Conservation (phyloP, 2,113 vertebrate genomes). For the Serilophus lunatus region DNA sequence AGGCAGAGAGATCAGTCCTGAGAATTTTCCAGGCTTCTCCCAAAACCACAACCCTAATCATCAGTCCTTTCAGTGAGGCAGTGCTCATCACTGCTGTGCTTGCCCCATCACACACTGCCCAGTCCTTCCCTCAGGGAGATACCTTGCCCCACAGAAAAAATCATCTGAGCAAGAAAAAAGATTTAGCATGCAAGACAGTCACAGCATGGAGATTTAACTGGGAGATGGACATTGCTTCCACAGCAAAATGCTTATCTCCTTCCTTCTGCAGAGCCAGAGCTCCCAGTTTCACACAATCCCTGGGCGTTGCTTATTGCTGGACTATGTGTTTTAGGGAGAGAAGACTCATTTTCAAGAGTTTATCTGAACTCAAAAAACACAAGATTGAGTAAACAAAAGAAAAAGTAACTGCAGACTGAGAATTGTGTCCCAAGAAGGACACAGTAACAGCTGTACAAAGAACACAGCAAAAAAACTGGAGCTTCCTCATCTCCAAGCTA, state of each 20-base stretch:
- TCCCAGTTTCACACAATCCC: not conserved
- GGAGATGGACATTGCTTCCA: accelerated
- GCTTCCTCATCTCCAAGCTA: not conserved
- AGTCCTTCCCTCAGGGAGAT: not conserved
- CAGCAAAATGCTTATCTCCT: not conserved
- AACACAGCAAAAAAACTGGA: not conserved
- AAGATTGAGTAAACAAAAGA: not conserved
- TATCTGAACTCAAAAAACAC: not conserved
- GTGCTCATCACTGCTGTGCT: accelerated
- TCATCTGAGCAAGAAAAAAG: not conserved
- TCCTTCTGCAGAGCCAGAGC: not conserved
- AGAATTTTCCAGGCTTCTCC: not conserved
- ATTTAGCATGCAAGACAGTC: not conserved
- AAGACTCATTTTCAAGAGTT: not conserved
- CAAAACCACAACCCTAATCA: not conserved
- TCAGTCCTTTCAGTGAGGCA: not conserved
- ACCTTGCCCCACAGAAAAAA: not conserved
- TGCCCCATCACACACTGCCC: accelerated
- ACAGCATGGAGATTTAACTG: accelerated
- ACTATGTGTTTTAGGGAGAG: not conserved
- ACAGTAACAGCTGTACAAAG: not conserved
- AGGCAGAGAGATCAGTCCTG: not conserved
- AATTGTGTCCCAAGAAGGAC: not conserved
- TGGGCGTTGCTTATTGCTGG: not conserved
- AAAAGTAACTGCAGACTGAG: not conserved